Percentiles rank a stretch among this genome's conserved stretches.
These are phyloP conservation scores for Hybos culiciformis DNA, from an alignment of 2,888 invertebrate genomes.

Conservation along the genomic window DNA sequence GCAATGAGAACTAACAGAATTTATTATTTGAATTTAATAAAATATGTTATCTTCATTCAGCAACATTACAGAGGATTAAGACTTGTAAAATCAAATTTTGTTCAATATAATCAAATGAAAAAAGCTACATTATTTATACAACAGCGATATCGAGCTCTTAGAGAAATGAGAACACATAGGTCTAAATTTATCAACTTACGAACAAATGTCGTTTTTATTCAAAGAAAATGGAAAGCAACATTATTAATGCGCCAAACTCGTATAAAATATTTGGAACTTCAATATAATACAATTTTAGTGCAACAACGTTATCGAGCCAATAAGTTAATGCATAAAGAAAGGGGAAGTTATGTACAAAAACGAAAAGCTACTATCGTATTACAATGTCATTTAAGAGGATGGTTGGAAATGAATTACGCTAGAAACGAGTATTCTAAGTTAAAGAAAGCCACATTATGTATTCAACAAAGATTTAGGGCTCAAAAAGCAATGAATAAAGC, in stretches of 20 bases:
- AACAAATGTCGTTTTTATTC: constrained; percentile 21
- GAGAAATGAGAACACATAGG: constrained; percentile 19
- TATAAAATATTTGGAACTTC: constrained; percentile 21
- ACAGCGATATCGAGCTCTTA: constrained; percentile 21
- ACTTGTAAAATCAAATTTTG: constrained; percentile 23
- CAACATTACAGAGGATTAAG: constrained; percentile 15
- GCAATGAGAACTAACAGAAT: constrained; percentile 21
- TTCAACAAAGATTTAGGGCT: constrained; percentile 29
- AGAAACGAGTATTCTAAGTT: constrained; percentile 16
- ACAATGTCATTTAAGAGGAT: constrained; percentile 29
- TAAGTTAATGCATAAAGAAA: constrained; percentile 21
- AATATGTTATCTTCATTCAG: constrained; percentile 24
- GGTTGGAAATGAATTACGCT: constrained; percentile 14
- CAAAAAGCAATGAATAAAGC: constrained; percentile 25
- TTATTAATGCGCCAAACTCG: constrained; percentile 20
- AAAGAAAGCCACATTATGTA: constrained; percentile 19
- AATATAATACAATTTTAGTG: constrained; percentile 19
- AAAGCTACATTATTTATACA: constrained; percentile 16
- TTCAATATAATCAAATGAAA: constrained; percentile 16
- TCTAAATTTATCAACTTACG: constrained; percentile 22
- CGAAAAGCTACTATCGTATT: constrained; percentile 19
- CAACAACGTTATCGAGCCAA: constrained; percentile 26
- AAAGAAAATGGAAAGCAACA: constrained; percentile 30
- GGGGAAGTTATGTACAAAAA: constrained; percentile 17
- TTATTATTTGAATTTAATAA: constrained; percentile 20